Percentiles rank a stretch among this genome's conserved stretches.
Evolutionary conservation across 2,888 invertebrate genomes (phyloP).

Genomic region (Creontiades dilutus): DNA sequence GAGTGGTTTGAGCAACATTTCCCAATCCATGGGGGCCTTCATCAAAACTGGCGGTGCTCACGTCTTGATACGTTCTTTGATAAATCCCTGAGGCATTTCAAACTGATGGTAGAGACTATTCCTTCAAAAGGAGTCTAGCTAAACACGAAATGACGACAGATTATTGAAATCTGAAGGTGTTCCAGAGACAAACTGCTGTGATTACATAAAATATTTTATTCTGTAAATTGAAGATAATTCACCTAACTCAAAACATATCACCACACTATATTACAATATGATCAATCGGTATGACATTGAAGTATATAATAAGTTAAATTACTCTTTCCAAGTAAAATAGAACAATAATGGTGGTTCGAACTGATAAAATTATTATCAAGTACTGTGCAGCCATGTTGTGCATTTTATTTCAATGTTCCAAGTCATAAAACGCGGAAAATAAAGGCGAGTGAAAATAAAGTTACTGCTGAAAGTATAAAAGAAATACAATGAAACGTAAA

Average conservation of each 20-base stretch:
- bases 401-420: slow-evolving; percentile 1
- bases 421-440: not conserved
- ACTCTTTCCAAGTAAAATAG: slow-evolving; percentile 23
- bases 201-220: slow-evolving; percentile 67
- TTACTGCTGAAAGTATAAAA: not conserved
- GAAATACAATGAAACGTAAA: slow-evolving; percentile 22
- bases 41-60: no score
- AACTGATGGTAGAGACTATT: no score
- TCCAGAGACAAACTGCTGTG: slow-evolving; percentile 19
- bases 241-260: slow-evolving; percentile 59
- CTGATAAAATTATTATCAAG: slow-evolving; percentile 37
- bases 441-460: not conserved
- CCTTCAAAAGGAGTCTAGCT: no score
- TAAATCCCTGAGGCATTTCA: no score
- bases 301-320: slow-evolving; percentile 11
- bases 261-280: slow-evolving; percentile 61
- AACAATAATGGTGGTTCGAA: slow-evolving; percentile 47
- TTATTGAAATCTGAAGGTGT: not conserved
- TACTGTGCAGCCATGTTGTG: slow-evolving; percentile 34
- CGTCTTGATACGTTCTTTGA: no score
- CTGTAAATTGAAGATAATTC: slow-evolving; percentile 54
- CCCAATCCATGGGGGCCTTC: no score
- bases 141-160: no score
- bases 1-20: no score
- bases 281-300: slow-evolving; percentile 7